These are phyloP conservation scores for Collichthys lucidus DNA, from an alignment of 2,113 vertebrate species.

Conservation along the genomic window DNA sequence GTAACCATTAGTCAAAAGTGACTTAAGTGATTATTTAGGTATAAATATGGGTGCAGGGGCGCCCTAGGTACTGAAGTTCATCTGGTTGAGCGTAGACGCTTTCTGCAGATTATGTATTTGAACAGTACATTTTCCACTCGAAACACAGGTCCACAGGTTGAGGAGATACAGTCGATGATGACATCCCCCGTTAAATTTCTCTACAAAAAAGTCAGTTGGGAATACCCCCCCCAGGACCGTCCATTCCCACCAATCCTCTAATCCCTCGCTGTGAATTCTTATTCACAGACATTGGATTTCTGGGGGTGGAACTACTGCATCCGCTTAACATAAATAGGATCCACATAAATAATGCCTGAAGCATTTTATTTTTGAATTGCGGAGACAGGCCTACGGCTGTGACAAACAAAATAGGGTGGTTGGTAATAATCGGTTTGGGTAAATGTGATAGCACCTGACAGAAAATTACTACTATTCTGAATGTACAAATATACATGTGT, in stretches of 20 bases:
- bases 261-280: neutral
- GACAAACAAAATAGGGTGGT: neutral
- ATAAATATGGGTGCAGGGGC: no score
- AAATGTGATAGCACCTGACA: neutral
- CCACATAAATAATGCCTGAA: neutral
- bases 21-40: no score
- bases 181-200: conserved; percentile 5
- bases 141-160: neutral
- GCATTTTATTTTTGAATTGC: neutral
- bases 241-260: neutral
- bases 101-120: conserved; percentile 1
- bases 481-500: no score
- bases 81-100: neutral
- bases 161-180: neutral
- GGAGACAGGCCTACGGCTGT: neutral
- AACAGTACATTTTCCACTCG: neutral
- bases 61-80: no score
- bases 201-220: neutral
- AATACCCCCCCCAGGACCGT: neutral
- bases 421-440: neutral
- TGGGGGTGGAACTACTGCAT: neutral
- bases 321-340: conserved; percentile 10
- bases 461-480: neutral
- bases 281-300: neutral
- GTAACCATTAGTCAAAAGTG: no score